Evolutionary conservation across 2,113 vertebrate species (phyloP).

Genomic region (Pelvicachromis taeniatus): DNA sequence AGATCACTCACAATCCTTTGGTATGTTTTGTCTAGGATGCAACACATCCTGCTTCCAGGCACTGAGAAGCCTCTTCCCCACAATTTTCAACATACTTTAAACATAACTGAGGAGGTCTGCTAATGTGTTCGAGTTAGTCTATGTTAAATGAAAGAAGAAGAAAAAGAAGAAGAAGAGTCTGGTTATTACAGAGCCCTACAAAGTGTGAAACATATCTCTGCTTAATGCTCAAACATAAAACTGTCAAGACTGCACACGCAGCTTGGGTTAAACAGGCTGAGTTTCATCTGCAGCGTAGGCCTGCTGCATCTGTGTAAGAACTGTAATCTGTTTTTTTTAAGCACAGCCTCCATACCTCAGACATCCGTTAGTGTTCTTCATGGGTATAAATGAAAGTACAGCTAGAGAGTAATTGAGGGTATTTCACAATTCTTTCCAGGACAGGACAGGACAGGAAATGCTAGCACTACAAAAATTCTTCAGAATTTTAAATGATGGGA

Average conservation of each 20-base stretch:
- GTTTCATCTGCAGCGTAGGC: no score
- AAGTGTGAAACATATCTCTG: neutral
- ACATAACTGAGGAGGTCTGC: neutral
- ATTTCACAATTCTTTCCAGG: neutral
- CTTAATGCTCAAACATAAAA: neutral
- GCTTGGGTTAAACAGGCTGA: no score
- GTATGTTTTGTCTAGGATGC: constrained; percentile 58
- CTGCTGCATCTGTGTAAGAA: neutral
- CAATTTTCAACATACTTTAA: constrained; percentile 3
- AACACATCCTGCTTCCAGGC: constrained; percentile 58
- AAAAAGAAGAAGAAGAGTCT: neutral
- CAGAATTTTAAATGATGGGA: neutral
- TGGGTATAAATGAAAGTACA: neutral
- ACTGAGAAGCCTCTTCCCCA: constrained; percentile 22
- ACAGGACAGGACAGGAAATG: neutral
- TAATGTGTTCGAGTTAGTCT: neutral
- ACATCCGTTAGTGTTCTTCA: neutral
- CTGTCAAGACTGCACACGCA: no score
- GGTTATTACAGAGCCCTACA: neutral
- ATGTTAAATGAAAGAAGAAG: neutral
- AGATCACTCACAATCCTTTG: constrained; percentile 49
- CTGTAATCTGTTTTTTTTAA: neutral
- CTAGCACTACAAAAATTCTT: neutral
- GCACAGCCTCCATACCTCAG: neutral
- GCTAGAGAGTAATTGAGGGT: neutral